phyloP scores from a whole-genome alignment of 2,113 vertebrate species.

The Chionomys nivalis region DNA sequence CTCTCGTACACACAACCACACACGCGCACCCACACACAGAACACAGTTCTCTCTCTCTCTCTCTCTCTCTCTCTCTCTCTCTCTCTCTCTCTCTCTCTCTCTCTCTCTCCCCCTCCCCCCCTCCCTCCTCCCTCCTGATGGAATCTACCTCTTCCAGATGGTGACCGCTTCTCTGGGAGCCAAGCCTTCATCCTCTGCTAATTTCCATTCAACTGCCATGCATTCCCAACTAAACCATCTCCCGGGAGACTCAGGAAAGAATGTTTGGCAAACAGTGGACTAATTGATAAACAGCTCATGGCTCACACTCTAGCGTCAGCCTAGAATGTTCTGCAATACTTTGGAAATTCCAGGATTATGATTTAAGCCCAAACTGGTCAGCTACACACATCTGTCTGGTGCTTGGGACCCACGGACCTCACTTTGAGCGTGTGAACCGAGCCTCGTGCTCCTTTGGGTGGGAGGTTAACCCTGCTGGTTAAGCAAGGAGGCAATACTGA shows the following conservation, averaged over 20 bases:
- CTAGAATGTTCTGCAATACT: slow-evolving; percentile 65
- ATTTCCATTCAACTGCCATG: background rate
- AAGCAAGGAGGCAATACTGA: slow-evolving; percentile 38
- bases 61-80: no score
- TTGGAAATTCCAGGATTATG: slow-evolving; percentile 36
- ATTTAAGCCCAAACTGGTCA: slow-evolving; percentile 43
- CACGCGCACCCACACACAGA: no score
- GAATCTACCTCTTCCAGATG: background rate
- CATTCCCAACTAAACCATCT: slow-evolving; percentile 36
- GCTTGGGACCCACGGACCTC: background rate
- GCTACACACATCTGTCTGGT: background rate
- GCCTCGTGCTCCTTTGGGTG: rapidly evolving
- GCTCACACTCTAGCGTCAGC: background rate
- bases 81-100: no score
- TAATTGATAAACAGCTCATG: slow-evolving; percentile 71
- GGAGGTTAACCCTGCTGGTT: background rate
- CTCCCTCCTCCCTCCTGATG: no score
- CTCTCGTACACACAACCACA: background rate
- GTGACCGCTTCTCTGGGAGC: background rate
- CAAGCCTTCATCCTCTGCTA: background rate
- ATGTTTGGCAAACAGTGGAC: slow-evolving; percentile 68
- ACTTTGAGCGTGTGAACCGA: rapidly evolving
- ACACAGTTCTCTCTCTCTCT: background rate
- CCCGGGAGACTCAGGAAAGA: slow-evolving; percentile 38
- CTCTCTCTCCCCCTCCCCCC: no score